Base-by-base conservation (phyloP, 1,140 invertebrate species). In the Euwallacea similis region DNA sequence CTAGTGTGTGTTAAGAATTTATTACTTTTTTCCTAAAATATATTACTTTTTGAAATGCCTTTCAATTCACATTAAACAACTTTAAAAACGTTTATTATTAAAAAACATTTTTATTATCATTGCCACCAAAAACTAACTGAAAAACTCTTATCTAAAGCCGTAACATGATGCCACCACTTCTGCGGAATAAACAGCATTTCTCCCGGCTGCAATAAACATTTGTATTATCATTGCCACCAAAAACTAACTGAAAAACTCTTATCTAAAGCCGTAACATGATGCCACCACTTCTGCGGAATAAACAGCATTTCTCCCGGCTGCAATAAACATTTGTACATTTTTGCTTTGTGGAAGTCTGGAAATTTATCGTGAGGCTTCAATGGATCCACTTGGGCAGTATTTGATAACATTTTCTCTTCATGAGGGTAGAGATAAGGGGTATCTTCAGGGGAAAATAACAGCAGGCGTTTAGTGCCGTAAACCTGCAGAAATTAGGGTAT, bases 91-190 rank as follows among this genome's bases (percentile, higher is more conserved):
- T 33, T 33, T 33, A 33, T 33, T 33, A 33, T 33, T n/a, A n/a
- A 50, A 0, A 10, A 50, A 50, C 46, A 11, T 10, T 10, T 50
- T 56, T 50, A 85, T 64, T 50, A 9, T 64, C 79, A 87, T 76
- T 85, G 77, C 91, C 91, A 97, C 95, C 95, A 97, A 84, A 97
- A 97, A 82, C 93, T 97, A 0, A 97, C 89, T 44, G 94, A 96
- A 78, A 96, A 93, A 79, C 90, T 91, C 13, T 89, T 85, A 15
- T 88, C 87, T 33, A 94, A 81, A n/a, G 93, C 90, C 71, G 91
- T 89, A 41, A 97, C 92, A 82, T 96, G 93, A 84, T 97, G 95
- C 94, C 95, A 97, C 94, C 94, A 97, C 77, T 93, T 93, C 43
- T 92, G 90, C 56, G 95, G 95, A 75, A 98, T 93, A 81, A 92